Percentiles rank a stretch among this genome's conserved stretches.
Evolutionary conservation across 1,140 invertebrate genomes (phyloP).

Genomic region (Lasioglossum baleicum): DNA sequence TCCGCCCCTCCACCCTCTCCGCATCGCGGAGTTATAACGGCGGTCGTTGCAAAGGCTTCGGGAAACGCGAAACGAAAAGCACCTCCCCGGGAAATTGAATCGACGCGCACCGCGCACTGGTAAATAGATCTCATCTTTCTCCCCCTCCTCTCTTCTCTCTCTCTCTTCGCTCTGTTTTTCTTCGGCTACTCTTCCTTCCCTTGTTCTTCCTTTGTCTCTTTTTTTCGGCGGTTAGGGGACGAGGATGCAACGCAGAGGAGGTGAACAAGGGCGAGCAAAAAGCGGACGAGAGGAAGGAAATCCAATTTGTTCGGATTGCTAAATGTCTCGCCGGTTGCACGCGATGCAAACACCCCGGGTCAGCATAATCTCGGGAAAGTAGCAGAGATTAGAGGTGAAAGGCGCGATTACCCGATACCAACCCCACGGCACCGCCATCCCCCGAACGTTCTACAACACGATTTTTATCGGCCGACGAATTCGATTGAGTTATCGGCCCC

Average conservation of each 20-base stretch:
- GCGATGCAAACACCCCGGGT: constrained; percentile 37
- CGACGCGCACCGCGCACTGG: constrained; percentile 42
- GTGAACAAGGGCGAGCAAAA: constrained; percentile 3
- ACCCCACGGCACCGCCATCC: neutral
- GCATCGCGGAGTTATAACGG: constrained; percentile 46
- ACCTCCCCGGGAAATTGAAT: constrained; percentile 59
- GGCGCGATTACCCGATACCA: constrained; percentile 30
- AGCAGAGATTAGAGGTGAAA: constrained; percentile 36
- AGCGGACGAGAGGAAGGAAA: constrained; percentile 25
- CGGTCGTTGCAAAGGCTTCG: constrained; percentile 44
- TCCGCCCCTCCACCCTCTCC: constrained; percentile 15
- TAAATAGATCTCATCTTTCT: constrained; percentile 56
- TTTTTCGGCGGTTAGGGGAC: neutral
- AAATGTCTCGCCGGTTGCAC: constrained; percentile 39
- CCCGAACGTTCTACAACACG: too few relatives aligned
- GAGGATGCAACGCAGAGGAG: too few relatives aligned
- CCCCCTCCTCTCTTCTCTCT: neutral
- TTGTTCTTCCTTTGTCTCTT: neutral
- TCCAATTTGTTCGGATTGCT: constrained; percentile 47
- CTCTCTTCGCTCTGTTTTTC: neutral
- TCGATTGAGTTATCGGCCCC: neutral
- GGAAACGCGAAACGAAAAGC: constrained; percentile 53
- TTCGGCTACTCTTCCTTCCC: neutral
- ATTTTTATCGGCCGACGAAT: constrained; percentile 14
- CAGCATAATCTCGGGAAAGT: constrained; percentile 39